Conservation (phyloP, 2,113 vertebrate genomes). For the Struthio camelus region DNA sequence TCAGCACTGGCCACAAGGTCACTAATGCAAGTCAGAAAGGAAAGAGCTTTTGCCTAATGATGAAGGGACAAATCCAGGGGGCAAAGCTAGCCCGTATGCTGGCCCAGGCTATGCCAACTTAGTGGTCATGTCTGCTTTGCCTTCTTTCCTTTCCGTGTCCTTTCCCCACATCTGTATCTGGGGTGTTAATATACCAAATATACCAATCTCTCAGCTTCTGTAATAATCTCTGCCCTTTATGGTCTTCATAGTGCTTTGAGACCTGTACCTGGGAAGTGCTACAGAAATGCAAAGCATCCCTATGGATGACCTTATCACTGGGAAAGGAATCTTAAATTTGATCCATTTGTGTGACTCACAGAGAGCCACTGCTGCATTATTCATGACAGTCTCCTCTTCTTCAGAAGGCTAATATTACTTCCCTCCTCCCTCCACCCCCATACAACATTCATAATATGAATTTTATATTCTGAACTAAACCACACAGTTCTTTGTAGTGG, state of each 20-base stretch:
- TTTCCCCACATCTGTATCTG: background rate
- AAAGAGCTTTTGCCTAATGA: background rate
- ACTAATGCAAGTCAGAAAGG: background rate
- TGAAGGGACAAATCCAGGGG: background rate
- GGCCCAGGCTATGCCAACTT: background rate
- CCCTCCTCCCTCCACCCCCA: conserved; percentile 45
- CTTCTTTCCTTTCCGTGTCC: background rate
- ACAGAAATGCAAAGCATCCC: conserved; percentile 42
- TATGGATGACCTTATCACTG: conserved; percentile 49
- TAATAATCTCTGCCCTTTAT: background rate
- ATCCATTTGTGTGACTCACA: conserved; percentile 61
- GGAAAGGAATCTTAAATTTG: conserved; percentile 68
- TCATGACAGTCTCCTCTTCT: conserved; percentile 67
- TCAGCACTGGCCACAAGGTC: no score
- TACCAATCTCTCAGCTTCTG: background rate
- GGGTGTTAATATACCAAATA: background rate
- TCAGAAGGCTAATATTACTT: conserved; percentile 73
- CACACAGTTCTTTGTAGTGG: conserved; percentile 70
- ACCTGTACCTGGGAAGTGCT: conserved; percentile 30
- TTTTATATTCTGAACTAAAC: conserved; percentile 72
- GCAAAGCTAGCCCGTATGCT: background rate
- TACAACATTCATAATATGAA: conserved; percentile 73
- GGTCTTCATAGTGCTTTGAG: background rate
- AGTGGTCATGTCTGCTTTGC: background rate
- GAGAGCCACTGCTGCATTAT: conserved; percentile 71